A percentile compares a stretch with the other conserved stretches of the same genome.
Evolutionary conservation across 2,888 invertebrate genomes (phyloP).

Genomic region (Agrenia bidenticulata): DNA sequence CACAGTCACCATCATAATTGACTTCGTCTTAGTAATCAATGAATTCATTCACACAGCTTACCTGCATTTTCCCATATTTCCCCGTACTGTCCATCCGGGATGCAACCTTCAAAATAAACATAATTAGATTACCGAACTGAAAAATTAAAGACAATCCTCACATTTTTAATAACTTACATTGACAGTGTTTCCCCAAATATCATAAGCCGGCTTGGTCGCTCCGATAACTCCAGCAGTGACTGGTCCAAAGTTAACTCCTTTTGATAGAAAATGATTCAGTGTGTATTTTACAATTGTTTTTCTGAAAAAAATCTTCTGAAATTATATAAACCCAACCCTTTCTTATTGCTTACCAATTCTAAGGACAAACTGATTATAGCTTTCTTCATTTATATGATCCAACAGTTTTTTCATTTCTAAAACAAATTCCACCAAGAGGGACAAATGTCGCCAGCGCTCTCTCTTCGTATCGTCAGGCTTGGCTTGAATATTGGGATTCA

Average conservation of each 20-base stretch:
- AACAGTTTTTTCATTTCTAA: slow-evolving; percentile 21
- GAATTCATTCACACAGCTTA: not conserved
- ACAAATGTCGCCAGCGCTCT: slow-evolving; percentile 25
- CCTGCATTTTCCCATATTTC: slow-evolving; percentile 22
- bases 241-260: slow-evolving; percentile 23
- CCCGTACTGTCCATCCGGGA: slow-evolving; percentile 28
- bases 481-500: slow-evolving; percentile 13
- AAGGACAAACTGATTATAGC: slow-evolving; percentile 19
- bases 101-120: slow-evolving; percentile 5
- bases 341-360: slow-evolving; percentile 16
- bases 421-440: slow-evolving; percentile 25
- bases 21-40: no score
- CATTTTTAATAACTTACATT: slow-evolving; percentile 10
- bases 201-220: slow-evolving; percentile 23
- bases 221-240: slow-evolving; percentile 29
- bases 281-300: no score
- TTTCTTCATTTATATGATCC: slow-evolving; percentile 17
- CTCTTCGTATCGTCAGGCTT: not conserved
- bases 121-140: not conserved
- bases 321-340: no score
- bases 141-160: not conserved
- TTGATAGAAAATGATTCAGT: not conserved
- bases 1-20: no score
- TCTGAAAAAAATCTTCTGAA: not conserved
- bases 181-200: slow-evolving; percentile 28